phyloP scores from a whole-genome alignment of 2,113 vertebrate species.

The Agelaius tricolor region DNA sequence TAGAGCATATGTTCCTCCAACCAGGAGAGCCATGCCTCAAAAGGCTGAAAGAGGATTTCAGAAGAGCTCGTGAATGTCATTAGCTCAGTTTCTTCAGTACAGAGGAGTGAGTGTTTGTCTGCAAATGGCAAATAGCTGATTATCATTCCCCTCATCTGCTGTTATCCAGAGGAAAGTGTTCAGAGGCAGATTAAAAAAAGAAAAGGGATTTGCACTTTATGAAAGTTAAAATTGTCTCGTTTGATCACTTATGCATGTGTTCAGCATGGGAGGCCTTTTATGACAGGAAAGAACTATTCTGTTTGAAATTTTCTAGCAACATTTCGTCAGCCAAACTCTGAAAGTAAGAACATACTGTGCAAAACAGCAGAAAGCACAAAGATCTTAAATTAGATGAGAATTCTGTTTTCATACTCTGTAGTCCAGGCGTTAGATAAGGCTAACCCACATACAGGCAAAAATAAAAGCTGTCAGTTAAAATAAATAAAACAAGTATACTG shows the following conservation, averaged over 20 bases:
- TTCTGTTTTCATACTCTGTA: not conserved
- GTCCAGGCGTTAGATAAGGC: not conserved
- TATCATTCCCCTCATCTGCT: not conserved
- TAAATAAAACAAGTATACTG: not conserved
- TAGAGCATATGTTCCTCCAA: not conserved
- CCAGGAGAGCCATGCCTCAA: not conserved
- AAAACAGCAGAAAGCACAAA: not conserved
- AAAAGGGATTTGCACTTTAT: not conserved
- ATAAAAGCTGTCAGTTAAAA: not conserved
- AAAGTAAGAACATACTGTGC: not conserved
- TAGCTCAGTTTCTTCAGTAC: not conserved
- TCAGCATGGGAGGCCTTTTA: not conserved
- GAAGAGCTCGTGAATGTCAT: not conserved
- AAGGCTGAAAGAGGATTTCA: constrained; percentile 5
- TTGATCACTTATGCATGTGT: not conserved
- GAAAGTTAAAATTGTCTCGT: not conserved
- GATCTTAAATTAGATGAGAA: not conserved
- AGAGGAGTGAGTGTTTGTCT: not conserved
- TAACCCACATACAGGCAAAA: not conserved
- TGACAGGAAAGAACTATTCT: not conserved
- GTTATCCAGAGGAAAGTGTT: not conserved
- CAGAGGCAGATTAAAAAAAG: not conserved
- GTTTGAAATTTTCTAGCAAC: not conserved
- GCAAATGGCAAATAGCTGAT: not conserved
- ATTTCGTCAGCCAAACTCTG: not conserved